Base-by-base conservation (phyloP, 2,888 invertebrate genomes). In the Lepidocyrtinus sp. region DNA sequence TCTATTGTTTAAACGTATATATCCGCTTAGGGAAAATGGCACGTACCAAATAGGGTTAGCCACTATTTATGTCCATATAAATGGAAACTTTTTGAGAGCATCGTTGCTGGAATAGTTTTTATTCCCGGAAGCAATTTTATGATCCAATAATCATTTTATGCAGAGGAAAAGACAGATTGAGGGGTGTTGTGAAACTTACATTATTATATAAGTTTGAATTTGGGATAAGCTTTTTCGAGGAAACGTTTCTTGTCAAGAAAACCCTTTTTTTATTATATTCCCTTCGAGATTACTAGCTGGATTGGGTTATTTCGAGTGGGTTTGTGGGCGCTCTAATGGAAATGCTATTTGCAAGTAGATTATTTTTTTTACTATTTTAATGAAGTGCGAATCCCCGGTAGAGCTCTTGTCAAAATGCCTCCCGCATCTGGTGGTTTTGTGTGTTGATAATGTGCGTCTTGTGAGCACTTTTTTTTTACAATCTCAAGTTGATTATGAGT, bases 61-160 rank as follows among this genome's bases (percentile, higher is more conserved):
- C n/a, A n/a, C n/a, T n/a, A n/a, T n/a, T n/a, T n/a, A n/a, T n/a
- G n/a, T n/a, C n/a, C n/a, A n/a, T n/a, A n/a, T n/a, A n/a, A n/a
- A n/a, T n/a, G n/a, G n/a, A n/a, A n/a, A n/a, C n/a, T n/a, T n/a
- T n/a, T n/a, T n/a, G n/a, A n/a, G n/a, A n/a, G n/a, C n/a, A 70
- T 68, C 46, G 72, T 73, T 73, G 63, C 62, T 76, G 45, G 21
- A 24, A 17, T 62, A n/a, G n/a, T n/a, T n/a, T n/a, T n/a, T n/a
- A 78, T 79, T 79, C 79, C 79, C 79, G 79, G 79, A 79, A 79
- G 79, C 67, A 79, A 79, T 79, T 79, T 79, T 79, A 79, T 79
- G 73, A 79, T 73, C 72, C 78, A 78, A 78, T 78, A 73, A 78
- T 63, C 73, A 68, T 61, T 46, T 73, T 55, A 36, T 12, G 12